These are phyloP conservation scores for Rugalucina vietnamica DNA, from an alignment of 2,888 invertebrate species.

Conservation along the genomic window DNA sequence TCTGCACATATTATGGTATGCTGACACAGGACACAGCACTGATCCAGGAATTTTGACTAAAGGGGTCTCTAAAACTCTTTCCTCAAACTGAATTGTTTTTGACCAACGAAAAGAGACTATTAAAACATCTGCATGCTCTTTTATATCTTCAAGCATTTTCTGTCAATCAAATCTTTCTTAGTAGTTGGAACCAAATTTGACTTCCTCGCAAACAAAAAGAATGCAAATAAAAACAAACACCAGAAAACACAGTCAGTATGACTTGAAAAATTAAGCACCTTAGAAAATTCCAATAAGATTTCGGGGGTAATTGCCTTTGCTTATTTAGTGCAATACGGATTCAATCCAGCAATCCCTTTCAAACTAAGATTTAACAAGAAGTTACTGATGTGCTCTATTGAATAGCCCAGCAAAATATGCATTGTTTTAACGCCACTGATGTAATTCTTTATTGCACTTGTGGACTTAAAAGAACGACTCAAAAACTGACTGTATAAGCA, in stretches of 20 bases:
- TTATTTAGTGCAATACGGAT: not conserved
- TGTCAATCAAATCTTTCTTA: not conserved
- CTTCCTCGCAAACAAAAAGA: constrained; percentile 9
- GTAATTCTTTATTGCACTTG: constrained; percentile 22
- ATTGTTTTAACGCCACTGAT: constrained; percentile 20
- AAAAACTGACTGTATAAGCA: constrained; percentile 19
- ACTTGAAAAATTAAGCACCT: not conserved
- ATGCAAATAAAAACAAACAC: constrained; percentile 15
- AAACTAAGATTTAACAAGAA: not conserved
- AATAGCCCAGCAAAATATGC: not conserved
- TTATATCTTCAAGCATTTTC: not conserved
- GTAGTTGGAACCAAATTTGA: constrained; percentile 7
- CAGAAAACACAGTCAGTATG: not conserved
- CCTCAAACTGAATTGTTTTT: constrained; percentile 37
- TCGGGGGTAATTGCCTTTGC: constrained; percentile 1
- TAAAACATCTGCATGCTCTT: not conserved
- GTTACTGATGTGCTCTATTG: not conserved
- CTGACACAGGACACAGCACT: constrained; percentile 28
- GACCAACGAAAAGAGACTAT: constrained; percentile 35
- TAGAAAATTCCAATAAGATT: not conserved
- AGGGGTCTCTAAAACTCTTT: constrained; percentile 24
- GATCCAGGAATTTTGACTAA: constrained; percentile 15
- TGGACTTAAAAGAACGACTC: not conserved
- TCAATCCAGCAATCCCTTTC: constrained; percentile 12
- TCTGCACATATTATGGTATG: constrained; percentile 10